A percentile compares a stretch with the other conserved stretches of the same genome.
phyloP scores from a whole-genome alignment of 2,888 invertebrate species.

The Oligia latruncula region DNA sequence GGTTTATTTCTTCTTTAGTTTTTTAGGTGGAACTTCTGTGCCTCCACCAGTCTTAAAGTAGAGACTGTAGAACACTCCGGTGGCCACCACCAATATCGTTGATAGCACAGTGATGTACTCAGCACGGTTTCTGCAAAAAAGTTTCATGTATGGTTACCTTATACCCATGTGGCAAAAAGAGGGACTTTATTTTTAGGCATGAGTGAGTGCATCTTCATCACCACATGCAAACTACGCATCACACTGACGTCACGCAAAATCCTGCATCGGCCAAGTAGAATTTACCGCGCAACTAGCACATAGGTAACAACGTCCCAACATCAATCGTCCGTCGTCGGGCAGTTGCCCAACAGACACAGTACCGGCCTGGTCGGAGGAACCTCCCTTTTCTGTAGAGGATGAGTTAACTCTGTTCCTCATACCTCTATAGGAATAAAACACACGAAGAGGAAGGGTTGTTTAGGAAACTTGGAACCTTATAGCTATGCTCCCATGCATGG shows the following conservation, averaged over 20 bases:
- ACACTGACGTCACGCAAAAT: too few species aligned
- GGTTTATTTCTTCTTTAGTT: conserved; percentile 76
- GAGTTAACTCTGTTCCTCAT: too few species aligned
- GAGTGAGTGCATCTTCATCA: too few species aligned
- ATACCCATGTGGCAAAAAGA: not conserved
- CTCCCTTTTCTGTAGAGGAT: too few species aligned
- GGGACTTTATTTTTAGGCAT: not conserved
- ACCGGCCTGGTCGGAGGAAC: too few species aligned
- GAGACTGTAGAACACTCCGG: conserved; percentile 89
- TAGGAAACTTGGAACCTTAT: not conserved
- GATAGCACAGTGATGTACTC: conserved; percentile 92
- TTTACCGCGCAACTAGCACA: too few species aligned
- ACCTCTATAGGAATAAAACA: not conserved
- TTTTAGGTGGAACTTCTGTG: conserved; percentile 61
- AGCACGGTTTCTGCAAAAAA: conserved; percentile 87
- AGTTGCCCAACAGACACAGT: too few species aligned
- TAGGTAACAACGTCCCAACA: too few species aligned
- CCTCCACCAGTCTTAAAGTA: conserved; percentile 83
- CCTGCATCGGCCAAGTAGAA: too few species aligned
- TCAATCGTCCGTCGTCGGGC: too few species aligned
- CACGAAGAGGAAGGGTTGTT: not conserved
- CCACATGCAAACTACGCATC: too few species aligned
- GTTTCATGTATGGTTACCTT: not conserved
- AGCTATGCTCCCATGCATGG: not conserved
- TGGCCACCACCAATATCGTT: conserved; percentile 89